A percentile compares a stretch with the other conserved stretches of the same genome.
Conservation (phyloP, 2,888 invertebrate genomes). For the Parochlus steinenii region DNA sequence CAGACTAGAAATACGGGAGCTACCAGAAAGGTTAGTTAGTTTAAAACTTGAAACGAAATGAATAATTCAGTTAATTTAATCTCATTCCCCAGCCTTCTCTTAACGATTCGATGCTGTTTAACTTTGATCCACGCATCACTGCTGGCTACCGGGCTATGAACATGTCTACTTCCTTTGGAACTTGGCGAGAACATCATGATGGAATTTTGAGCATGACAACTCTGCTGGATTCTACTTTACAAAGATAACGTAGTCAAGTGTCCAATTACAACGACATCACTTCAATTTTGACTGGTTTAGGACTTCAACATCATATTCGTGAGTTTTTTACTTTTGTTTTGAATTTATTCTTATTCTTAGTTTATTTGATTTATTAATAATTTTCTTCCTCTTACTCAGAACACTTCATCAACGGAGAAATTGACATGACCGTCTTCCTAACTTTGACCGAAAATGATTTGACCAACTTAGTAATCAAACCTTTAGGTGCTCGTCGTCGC, state of each 20-base stretch:
- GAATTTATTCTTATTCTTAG: no score
- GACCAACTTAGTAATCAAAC: slow-evolving; percentile 69
- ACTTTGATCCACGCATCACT: slow-evolving; percentile 33
- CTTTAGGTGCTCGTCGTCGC: slow-evolving; percentile 84
- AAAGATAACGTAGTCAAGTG: slow-evolving; percentile 24
- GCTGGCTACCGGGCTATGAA: slow-evolving; percentile 32
- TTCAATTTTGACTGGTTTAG: slow-evolving; percentile 36
- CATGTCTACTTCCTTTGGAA: no score
- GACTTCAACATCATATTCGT: slow-evolving; percentile 53
- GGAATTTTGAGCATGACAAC: slow-evolving; percentile 20
- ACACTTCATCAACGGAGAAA: slow-evolving; percentile 70
- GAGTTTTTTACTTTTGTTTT: no score
- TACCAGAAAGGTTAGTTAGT: no score
- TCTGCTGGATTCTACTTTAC: slow-evolving; percentile 23
- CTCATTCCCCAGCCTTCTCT: no score
- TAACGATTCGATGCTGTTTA: slow-evolving; percentile 10
- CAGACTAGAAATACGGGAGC: no score
- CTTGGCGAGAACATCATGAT: no score
- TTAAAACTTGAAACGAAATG: no score
- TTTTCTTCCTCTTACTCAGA: no score
- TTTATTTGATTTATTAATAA: no score
- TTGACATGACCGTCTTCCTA: slow-evolving; percentile 75
- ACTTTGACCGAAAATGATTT: slow-evolving; percentile 83
- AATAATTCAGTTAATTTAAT: no score
- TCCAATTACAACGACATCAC: slow-evolving; percentile 29